Evolutionary conservation across 2,888 invertebrate genomes (phyloP).

Genomic region (Pyralis farinalis): DNA sequence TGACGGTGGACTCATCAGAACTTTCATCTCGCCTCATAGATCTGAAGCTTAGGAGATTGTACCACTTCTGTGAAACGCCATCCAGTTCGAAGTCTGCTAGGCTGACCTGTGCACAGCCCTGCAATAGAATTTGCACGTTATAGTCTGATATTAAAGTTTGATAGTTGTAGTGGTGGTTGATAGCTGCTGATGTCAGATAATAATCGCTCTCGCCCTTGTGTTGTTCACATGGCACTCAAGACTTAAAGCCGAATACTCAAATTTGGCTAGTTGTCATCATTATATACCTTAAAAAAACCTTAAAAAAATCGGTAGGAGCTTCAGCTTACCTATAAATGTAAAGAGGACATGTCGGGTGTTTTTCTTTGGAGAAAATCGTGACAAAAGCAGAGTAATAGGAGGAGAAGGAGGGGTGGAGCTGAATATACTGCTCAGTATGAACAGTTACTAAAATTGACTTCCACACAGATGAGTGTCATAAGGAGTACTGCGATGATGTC

Average conservation of each 20-base stretch:
- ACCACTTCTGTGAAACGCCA: constrained; percentile 92
- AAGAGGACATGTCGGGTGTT: too few relatives aligned
- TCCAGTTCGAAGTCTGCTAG: constrained; percentile 96
- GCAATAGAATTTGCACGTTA: constrained; percentile 33
- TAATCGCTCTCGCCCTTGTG: constrained; percentile 72
- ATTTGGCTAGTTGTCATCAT: constrained; percentile 80
- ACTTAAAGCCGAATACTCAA: constrained; percentile 69
- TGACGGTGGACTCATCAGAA: constrained; percentile 97
- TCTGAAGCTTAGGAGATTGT: constrained; percentile 91
- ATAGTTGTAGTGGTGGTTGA: neutral
- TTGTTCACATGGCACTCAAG: constrained; percentile 74
- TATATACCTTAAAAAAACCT: too few relatives aligned
- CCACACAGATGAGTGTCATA: too few relatives aligned
- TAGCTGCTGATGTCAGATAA: neutral
- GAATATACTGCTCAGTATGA: too few relatives aligned
- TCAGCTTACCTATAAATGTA: too few relatives aligned
- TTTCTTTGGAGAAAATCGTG: too few relatives aligned
- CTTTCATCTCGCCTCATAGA: constrained; percentile 90
- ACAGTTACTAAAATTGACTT: too few relatives aligned
- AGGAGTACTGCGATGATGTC: too few relatives aligned
- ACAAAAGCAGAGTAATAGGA: too few relatives aligned
- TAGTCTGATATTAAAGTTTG: neutral
- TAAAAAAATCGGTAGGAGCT: too few relatives aligned
- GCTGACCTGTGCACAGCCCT: constrained; percentile 98
- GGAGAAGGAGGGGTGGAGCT: too few relatives aligned